A percentile compares a stretch with the other conserved stretches of the same genome.
These are phyloP conservation scores for Meloidogyne exigua DNA, from an alignment of 1,140 invertebrate species.

Conservation along the genomic window DNA sequence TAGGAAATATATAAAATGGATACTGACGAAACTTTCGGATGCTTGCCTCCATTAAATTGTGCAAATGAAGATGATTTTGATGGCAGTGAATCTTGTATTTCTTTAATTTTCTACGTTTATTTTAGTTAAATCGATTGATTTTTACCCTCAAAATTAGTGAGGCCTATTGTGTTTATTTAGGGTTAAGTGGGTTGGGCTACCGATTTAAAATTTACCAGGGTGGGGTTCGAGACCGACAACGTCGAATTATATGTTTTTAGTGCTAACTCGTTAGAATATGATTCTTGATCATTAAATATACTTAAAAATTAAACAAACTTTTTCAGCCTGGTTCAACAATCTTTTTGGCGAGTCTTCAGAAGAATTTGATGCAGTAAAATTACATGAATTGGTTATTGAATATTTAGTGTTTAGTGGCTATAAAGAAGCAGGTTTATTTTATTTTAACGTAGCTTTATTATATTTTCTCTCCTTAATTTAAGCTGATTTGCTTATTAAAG, in stretches of 20 bases:
- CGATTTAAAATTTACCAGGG: too few relatives aligned
- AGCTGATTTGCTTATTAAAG: constrained; percentile 27
- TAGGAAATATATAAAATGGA: constrained; percentile 7
- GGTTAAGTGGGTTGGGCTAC: too few relatives aligned
- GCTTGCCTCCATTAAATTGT: constrained; percentile 18
- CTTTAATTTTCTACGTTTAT: too few relatives aligned
- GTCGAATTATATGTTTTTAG: too few relatives aligned
- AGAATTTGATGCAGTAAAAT: constrained; percentile 38
- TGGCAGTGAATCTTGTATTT: not conserved
- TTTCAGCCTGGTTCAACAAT: constrained; percentile 39
- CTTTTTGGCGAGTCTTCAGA: constrained; percentile 40
- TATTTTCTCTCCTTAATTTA: not conserved
- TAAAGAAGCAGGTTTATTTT: constrained; percentile 31
- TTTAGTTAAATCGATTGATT: too few relatives aligned
- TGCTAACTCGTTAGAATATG: too few relatives aligned
- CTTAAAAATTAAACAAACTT: too few relatives aligned
- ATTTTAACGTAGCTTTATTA: not conserved
- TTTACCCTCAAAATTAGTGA: too few relatives aligned
- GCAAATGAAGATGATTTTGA: constrained; percentile 25
- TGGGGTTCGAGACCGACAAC: too few relatives aligned
- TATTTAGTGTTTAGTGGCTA: constrained; percentile 46
- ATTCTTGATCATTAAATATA: too few relatives aligned
- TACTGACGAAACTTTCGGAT: constrained; percentile 14
- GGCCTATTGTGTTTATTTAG: too few relatives aligned
- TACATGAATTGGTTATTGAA: constrained; percentile 47